phyloP scores from a whole-genome alignment of 1,140 invertebrate species.

The Pinna nobilis region DNA sequence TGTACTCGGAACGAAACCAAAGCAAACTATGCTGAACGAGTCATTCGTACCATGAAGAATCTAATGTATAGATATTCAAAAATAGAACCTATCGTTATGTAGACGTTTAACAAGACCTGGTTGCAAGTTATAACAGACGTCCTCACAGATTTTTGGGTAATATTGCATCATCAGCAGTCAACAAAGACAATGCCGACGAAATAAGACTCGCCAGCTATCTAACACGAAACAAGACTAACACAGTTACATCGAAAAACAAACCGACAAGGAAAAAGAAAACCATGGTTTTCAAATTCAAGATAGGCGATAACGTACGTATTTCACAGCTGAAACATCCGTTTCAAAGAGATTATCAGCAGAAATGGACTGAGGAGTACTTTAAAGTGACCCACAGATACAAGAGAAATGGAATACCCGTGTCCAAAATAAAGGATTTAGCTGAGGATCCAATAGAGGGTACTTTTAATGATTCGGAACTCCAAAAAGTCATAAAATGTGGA shows the following conservation, averaged over 20 bases:
- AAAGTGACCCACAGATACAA: background rate
- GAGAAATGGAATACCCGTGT: slow-evolving; percentile 15
- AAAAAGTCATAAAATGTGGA: slow-evolving; percentile 6
- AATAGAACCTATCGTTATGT: background rate
- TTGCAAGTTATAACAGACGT: background rate
- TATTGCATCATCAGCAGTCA: background rate
- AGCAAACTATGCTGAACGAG: slow-evolving; percentile 25
- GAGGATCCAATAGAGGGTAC: slow-evolving; percentile 26
- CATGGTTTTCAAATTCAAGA: slow-evolving; percentile 5
- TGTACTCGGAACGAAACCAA: slow-evolving; percentile 5
- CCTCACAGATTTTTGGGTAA: slow-evolving; percentile 9
- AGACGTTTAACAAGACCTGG: background rate
- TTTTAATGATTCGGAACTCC: slow-evolving; percentile 35
- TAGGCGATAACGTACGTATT: slow-evolving; percentile 22
- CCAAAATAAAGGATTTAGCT: slow-evolving; percentile 23
- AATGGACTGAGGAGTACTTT: slow-evolving; percentile 24
- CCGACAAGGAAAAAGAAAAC: background rate
- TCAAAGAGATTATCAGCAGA: slow-evolving; percentile 20
- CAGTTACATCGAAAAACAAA: background rate
- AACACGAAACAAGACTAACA: background rate
- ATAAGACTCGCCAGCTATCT: background rate
- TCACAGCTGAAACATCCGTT: slow-evolving; percentile 5
- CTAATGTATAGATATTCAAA: slow-evolving; percentile 6
- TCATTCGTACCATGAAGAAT: slow-evolving; percentile 7
- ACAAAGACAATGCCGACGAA: slow-evolving; percentile 4